Evolutionary conservation across 1,140 invertebrate genomes (phyloP).

Genomic region (Ceratina calcarata): DNA sequence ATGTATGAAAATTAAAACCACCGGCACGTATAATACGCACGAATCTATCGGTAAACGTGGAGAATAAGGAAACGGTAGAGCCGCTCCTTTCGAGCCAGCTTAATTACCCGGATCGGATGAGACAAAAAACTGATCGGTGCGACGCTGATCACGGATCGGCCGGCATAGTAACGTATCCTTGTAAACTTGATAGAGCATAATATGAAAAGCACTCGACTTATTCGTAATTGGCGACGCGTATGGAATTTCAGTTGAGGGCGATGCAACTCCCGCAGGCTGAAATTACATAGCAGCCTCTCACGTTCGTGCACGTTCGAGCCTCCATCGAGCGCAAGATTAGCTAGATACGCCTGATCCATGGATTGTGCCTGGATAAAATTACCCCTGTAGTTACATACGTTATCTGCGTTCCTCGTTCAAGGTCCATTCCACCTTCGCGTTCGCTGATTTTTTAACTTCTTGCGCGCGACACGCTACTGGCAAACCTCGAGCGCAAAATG

Average conservation of each 20-base stretch:
- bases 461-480: background rate
- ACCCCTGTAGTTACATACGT: slow-evolving; percentile 1
- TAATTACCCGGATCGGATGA: slow-evolving; percentile 2
- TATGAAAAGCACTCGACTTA: slow-evolving; percentile 45
- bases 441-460: slow-evolving; percentile 6
- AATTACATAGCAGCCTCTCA: slow-evolving; percentile 66
- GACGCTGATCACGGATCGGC: background rate
- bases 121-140: background rate
- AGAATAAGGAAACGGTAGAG: background rate
- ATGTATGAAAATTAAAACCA: too few relatives aligned
- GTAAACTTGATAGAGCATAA: slow-evolving; percentile 27
- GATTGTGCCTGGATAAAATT: slow-evolving; percentile 47
- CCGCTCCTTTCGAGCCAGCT: too few relatives aligned
- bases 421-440: background rate
- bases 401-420: slow-evolving; percentile 14
- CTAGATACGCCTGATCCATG: slow-evolving; percentile 46
- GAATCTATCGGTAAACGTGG: background rate
- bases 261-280: slow-evolving; percentile 52
- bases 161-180: background rate
- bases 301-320: slow-evolving; percentile 20
- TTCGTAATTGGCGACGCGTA: slow-evolving; percentile 64
- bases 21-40: too few relatives aligned
- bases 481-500: too few relatives aligned
- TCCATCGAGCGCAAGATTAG: slow-evolving; percentile 59
- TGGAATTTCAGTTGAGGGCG: slow-evolving; percentile 64